Percentiles rank a stretch among this genome's conserved stretches.
Conservation (phyloP, 64 coral and sea anemone genomes). For the Montipora sp. region DNA sequence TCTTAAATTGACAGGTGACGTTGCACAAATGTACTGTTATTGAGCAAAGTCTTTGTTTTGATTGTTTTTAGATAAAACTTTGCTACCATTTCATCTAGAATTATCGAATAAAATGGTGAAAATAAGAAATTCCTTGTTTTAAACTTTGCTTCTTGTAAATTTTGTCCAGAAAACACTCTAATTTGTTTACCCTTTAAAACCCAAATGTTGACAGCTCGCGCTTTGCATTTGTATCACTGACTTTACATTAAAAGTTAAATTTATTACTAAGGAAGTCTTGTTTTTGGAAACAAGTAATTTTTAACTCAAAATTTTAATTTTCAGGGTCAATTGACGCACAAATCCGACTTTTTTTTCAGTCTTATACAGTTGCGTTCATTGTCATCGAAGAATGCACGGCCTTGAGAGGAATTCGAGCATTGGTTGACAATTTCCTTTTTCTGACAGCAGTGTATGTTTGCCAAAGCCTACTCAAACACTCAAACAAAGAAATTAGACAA, state of each 20-base stretch:
- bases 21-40: neutral
- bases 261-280: slow-evolving; percentile 38
- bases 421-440: neutral
- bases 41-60: neutral
- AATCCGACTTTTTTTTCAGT: neutral
- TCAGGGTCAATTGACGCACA: neutral
- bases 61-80: too few species aligned
- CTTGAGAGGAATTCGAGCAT: too few species aligned
- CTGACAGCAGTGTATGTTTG: neutral
- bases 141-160: neutral
- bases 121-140: neutral
- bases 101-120: neutral
- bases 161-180: neutral
- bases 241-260: neutral
- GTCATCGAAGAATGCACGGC: neutral
- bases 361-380: too few species aligned
- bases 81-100: too few species aligned
- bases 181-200: too few species aligned
- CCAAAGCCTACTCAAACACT: neutral
- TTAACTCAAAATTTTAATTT: neutral
- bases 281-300: slow-evolving; percentile 13
- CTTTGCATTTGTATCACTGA: neutral
- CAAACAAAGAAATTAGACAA: too few species aligned
- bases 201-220: neutral
- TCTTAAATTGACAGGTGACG: neutral